Base-by-base conservation (phyloP, 2,888 invertebrate species). In the Netelia melanura region DNA sequence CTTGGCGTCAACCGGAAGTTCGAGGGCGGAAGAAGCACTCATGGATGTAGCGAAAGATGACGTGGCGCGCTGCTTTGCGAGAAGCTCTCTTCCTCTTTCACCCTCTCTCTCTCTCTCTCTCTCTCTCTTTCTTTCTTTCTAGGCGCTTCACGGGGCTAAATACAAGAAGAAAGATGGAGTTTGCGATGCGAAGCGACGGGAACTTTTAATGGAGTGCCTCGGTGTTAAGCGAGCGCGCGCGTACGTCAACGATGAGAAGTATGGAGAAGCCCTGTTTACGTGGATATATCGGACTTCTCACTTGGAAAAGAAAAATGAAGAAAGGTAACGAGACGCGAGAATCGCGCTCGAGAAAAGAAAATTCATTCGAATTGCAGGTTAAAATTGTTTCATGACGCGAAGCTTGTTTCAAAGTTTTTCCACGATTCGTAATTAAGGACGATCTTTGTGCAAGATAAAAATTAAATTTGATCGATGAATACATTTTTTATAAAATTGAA, bases 121-220 rank as follows among this genome's bases (percentile, higher is more conserved):
- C 30, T 30, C 6, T 25, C 25, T 25, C 30, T 30, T 5, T 30
- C 30, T 30, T 30, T 30, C 30, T 30, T 30, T 30, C 30, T 30
- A 8, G 17, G 75, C 58, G 76, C 77, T 77, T 64, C 56, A 48
- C 77, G 64, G 67, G 62, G 72, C 81, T 14, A 48, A 48, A 61
- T 70, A 67, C 67, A 75, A 62, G 70, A 67, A 78, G 82, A 78
- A 75, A 68, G 78, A 82, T 82, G 65, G 64, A 82, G 85, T 82
- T 85, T 82, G 74, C 78, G 58, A 65, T 74, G 78, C 65, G 54
- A 52, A 79, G 71, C 65, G 78, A 82, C 61, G 48, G 11, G 48
- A 85, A 85, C 75, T 85, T 85, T 85, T 85, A 85, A 85, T 85
- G 85, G 85, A 85, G 85, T 85, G 85, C 78, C 85, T 65, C 52